These are phyloP conservation scores for Onychorhynchus coronatus DNA, from an alignment of 2,113 vertebrate species.

Conservation along the genomic window DNA sequence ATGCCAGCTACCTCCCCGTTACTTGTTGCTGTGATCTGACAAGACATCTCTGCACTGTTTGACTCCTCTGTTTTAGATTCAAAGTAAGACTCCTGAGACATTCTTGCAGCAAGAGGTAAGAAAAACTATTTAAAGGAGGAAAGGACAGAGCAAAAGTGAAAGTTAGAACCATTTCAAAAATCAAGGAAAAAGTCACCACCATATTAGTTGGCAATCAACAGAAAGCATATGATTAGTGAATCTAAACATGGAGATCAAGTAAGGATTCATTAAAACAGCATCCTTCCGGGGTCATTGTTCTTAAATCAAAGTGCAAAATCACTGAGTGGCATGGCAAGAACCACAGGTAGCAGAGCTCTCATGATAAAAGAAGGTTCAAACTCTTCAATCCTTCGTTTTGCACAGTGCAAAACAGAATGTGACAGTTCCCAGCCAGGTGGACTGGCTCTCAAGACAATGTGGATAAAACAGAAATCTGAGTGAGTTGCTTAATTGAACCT, in stretches of 20 bases:
- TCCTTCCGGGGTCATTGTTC: slow-evolving; percentile 17
- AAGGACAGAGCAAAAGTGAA: slow-evolving; percentile 78
- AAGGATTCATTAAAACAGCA: slow-evolving; percentile 42
- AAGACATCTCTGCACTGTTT: slow-evolving; percentile 92
- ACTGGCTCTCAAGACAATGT: background rate
- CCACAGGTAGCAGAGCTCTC: slow-evolving; percentile 39
- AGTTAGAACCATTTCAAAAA: slow-evolving; percentile 82
- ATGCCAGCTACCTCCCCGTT: slow-evolving; percentile 86
- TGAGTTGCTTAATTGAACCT: slow-evolving; percentile 6
- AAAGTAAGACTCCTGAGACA: slow-evolving; percentile 91
- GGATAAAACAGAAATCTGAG: background rate
- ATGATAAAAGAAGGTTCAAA: slow-evolving; percentile 27
- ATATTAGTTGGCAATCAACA: slow-evolving; percentile 72
- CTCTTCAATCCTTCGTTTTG: slow-evolving; percentile 47
- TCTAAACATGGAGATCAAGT: slow-evolving; percentile 30
- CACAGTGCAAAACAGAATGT: background rate
- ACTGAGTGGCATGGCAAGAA: slow-evolving; percentile 43
- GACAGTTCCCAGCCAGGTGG: background rate
- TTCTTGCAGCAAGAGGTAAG: slow-evolving; percentile 89
- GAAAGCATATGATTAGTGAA: slow-evolving; percentile 74
- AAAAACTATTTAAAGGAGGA: slow-evolving; percentile 84
- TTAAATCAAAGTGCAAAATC: slow-evolving; percentile 46
- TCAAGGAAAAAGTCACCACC: slow-evolving; percentile 72
- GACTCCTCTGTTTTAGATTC: slow-evolving; percentile 92
- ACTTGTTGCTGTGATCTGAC: slow-evolving; percentile 88